Evolutionary conservation across 2,113 vertebrate species (phyloP).

Genomic region (Tachysurus vachellii): DNA sequence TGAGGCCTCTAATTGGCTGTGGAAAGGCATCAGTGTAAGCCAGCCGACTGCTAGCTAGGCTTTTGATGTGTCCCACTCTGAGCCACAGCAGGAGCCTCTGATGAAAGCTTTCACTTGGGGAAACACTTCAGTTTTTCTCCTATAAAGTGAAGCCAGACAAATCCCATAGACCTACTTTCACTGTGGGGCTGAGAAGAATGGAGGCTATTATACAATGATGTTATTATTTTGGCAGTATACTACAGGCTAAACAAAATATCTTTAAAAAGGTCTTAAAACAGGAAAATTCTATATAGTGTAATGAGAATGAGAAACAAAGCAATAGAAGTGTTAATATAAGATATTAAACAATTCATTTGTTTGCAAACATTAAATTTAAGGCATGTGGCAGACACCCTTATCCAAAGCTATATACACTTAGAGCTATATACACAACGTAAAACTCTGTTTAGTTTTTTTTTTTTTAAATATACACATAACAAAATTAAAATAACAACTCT

Average conservation of each 20-base stretch:
- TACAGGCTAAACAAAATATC: neutral
- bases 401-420: too few species aligned
- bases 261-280: neutral
- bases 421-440: too few species aligned
- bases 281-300: neutral
- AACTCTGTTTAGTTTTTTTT: too few species aligned
- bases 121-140: slow-evolving; percentile 45
- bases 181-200: slow-evolving; percentile 7
- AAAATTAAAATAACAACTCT: too few species aligned
- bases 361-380: neutral
- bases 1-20: slow-evolving; percentile 59
- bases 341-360: neutral
- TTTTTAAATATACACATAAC: too few species aligned
- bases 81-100: slow-evolving; percentile 52
- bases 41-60: slow-evolving; percentile 22
- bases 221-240: slow-evolving; percentile 39
- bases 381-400: too few species aligned
- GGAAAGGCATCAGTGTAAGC: slow-evolving; percentile 52
- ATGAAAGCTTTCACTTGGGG: slow-evolving; percentile 53
- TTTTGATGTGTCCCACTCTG: slow-evolving; percentile 60
- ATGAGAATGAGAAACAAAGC: neutral
- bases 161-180: slow-evolving; percentile 42
- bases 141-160: slow-evolving; percentile 56
- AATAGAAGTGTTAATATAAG: neutral
- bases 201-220: neutral